phyloP scores from a whole-genome alignment of 2,888 invertebrate species.

The Drosophila lacicola region DNA sequence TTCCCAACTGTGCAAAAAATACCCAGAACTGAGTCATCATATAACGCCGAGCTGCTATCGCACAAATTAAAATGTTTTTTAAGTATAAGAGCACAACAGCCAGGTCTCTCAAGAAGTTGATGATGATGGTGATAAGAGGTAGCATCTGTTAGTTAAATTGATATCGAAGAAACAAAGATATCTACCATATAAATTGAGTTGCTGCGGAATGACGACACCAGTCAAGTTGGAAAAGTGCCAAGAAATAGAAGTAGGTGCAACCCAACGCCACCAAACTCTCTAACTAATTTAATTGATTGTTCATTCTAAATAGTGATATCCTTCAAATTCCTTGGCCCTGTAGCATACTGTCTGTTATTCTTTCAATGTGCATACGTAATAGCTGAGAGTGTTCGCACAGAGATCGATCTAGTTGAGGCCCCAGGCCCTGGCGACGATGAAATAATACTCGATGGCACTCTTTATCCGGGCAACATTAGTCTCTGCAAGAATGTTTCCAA shows the following conservation, averaged over 20 bases:
- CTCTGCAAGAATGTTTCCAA: slow-evolving; percentile 65
- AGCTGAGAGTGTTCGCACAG: not conserved
- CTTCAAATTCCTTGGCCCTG: not conserved
- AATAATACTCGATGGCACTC: not conserved
- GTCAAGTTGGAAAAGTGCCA: slow-evolving; percentile 6
- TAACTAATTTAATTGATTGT: not conserved
- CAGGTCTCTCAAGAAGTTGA: not conserved
- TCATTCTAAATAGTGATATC: slow-evolving; percentile 29
- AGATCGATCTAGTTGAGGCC: not conserved
- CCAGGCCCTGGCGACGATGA: slow-evolving; percentile 7
- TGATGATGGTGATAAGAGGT: slow-evolving; percentile 26
- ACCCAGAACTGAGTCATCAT: slow-evolving; percentile 6
- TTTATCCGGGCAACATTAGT: slow-evolving; percentile 46
- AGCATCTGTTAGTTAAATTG: slow-evolving; percentile 13
- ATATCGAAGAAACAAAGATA: not conserved
- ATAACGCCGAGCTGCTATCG: slow-evolving; percentile 7
- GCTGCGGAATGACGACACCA: slow-evolving; percentile 4
- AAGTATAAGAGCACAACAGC: slow-evolving; percentile 5
- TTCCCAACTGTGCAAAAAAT: not conserved
- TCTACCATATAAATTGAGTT: slow-evolving; percentile 30
- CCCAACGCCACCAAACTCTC: not conserved
- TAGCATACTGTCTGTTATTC: slow-evolving; percentile 3
- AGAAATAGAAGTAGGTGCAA: slow-evolving; percentile 32
- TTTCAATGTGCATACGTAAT: slow-evolving; percentile 4
- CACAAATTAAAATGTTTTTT: slow-evolving; percentile 37